phyloP scores from a whole-genome alignment of 2,113 vertebrate genomes.

The Xiphophorus couchianus region DNA sequence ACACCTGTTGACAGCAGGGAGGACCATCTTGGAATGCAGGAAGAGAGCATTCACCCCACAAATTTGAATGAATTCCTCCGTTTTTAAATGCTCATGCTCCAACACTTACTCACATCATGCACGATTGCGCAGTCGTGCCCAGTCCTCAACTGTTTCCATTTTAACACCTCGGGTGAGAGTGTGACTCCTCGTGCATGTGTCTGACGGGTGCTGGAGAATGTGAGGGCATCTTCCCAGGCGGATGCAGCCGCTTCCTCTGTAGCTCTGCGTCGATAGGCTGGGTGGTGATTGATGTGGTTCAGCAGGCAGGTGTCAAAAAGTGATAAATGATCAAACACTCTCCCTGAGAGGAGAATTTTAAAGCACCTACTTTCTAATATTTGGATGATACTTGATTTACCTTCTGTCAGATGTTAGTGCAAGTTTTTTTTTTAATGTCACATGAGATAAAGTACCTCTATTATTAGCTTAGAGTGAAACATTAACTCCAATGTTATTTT shows the following conservation, averaged over 20 bases:
- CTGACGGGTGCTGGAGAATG: neutral
- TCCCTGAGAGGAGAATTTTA: neutral
- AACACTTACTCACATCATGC: constrained; percentile 57
- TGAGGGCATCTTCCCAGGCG: constrained; percentile 23
- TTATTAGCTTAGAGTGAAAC: neutral
- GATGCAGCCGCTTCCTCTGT: constrained; percentile 20
- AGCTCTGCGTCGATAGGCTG: constrained; percentile 43
- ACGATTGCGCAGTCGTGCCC: constrained; percentile 36
- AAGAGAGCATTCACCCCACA: constrained; percentile 19
- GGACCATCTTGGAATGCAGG: neutral
- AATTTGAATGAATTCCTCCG: constrained; percentile 11
- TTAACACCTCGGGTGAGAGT: constrained; percentile 40
- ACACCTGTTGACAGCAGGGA: constrained; percentile 61
- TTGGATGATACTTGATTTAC: neutral
- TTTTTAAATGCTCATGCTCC: constrained; percentile 28
- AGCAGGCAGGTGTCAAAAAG: constrained; percentile 49
- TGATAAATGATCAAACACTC: constrained; percentile 40
- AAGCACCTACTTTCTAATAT: neutral
- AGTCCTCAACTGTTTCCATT: constrained; percentile 51
- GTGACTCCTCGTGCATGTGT: constrained; percentile 1
- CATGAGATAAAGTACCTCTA: neutral
- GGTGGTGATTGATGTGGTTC: constrained; percentile 56
- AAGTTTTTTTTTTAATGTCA: neutral
- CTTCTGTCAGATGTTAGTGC: neutral
- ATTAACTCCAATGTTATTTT: neutral